Percentiles rank a stretch among this genome's conserved stretches.
Conservation (phyloP, 2,113 vertebrate species). For the Pogonocichla stellata region DNA sequence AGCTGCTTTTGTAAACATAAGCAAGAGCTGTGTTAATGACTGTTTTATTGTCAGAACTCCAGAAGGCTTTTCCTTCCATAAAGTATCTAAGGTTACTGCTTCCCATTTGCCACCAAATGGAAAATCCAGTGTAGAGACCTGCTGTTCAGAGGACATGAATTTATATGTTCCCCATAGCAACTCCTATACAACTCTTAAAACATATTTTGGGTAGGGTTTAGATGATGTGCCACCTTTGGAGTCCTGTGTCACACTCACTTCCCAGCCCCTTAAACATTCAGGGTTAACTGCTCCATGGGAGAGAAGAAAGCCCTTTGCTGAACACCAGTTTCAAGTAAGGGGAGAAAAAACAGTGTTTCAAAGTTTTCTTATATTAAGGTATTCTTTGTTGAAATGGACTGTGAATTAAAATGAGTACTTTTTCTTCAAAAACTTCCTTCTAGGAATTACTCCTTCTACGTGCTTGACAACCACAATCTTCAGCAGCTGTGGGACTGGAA, state of each 20-base stretch:
- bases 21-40: not conserved
- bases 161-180: not conserved
- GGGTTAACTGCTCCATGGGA: not conserved
- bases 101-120: not conserved
- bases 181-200: not conserved
- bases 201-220: not conserved
- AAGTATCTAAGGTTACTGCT: not conserved
- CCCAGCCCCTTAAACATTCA: not conserved
- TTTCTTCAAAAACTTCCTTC: slow-evolving; percentile 8
- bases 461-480: slow-evolving; percentile 93
- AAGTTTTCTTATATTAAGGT: not conserved
- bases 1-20: not conserved
- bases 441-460: slow-evolving; percentile 93
- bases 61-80: not conserved
- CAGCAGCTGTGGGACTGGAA: slow-evolving; percentile 97
- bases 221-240: not conserved
- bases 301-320: not conserved
- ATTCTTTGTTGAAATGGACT: not conserved
- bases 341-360: not conserved
- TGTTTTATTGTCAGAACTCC: not conserved
- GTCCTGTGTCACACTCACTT: not conserved
- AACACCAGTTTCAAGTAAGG: not conserved
- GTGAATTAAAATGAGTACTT: not conserved
- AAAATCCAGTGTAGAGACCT: not conserved
- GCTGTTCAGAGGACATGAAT: not conserved